Evolutionary conservation across 2,113 vertebrate genomes (phyloP), one percentile per base, ranked within the genome.

Genomic region (Scopus umbretta): DNA sequence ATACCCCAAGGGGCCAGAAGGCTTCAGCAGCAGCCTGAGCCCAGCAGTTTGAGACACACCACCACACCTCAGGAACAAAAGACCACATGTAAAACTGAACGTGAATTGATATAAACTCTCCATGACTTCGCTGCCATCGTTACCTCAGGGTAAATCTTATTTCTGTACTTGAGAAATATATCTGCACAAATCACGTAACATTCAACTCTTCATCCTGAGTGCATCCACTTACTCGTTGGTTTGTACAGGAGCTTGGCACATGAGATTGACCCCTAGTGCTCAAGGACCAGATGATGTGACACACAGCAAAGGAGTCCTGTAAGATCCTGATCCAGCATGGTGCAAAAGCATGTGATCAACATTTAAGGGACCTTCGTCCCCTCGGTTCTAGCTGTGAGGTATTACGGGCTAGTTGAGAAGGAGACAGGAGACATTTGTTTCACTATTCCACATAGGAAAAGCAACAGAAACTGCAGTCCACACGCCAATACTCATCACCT

Each of bases 151-250:
- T 47, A 70, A 47, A 62, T 66, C 82, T 86, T 47, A 61, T 47
- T 94, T 78, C 68, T 45, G 32, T 82, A 26, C 75, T 71, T 53
- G 38, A 82, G 53, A 89, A 92, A 71, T 23, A 27, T 0, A 3
- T 61, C 38, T 14, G 4, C 38, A 42, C 59, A 78, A 67, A 78
- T 36, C 88, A 61, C 6, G 0, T 19, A 56, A 40, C n/a, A 10
- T 42, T 15, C n/a, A 22, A 9, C 43, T 79, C 81, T 42, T 84
- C 56, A 17, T 52, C 79, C 50, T n/a, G 49, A 83, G 42, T 1
- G 0, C 0, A 0, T 53, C 30, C 63, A n/a, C 32, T 66, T 4
- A 20, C 11, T 0, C 0, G 4, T 30, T 78, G 71, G 43, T 25
- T 81, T 2, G 0, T 25, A 29, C 36, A 45, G 73, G 49, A 91